A percentile compares a stretch with the other conserved stretches of the same genome.
phyloP scores from a whole-genome alignment of 2,113 vertebrate genomes.

The Paramormyrops kingsleyae region DNA sequence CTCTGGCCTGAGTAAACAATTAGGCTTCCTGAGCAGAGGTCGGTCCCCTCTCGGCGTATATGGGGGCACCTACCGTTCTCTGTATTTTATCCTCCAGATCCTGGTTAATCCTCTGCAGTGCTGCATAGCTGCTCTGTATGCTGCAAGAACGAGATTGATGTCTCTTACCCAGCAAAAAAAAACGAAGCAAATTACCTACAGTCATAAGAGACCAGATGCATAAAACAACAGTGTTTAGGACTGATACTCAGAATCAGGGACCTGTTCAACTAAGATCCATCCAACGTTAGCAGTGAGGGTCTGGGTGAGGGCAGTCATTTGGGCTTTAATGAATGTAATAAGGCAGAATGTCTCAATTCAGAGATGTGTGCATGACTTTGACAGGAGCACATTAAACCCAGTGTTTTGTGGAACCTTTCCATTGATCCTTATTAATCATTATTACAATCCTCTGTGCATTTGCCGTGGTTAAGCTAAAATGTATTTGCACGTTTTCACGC shows the following conservation, averaged over 20 bases:
- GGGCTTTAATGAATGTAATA: background rate
- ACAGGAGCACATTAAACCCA: background rate
- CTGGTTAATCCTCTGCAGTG: slow-evolving; percentile 91
- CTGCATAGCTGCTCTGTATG: slow-evolving; percentile 94
- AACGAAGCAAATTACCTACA: background rate
- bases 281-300: background rate
- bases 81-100: slow-evolving; percentile 97
- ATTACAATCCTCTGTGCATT: background rate
- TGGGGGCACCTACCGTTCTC: slow-evolving; percentile 50
- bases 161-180: background rate
- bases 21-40: background rate
- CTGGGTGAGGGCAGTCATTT: background rate
- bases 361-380: background rate
- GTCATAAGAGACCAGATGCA: background rate
- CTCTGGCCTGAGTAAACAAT: background rate
- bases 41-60: background rate
- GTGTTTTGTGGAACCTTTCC: background rate
- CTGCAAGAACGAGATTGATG: slow-evolving; percentile 48
- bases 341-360: background rate
- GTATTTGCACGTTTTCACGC: background rate
- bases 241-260: background rate
- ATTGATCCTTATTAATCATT: background rate
- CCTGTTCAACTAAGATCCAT: background rate
- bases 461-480: background rate
- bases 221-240: background rate